phyloP scores from a whole-genome alignment of 2,888 invertebrate species.

The Tenthredo mesomela region DNA sequence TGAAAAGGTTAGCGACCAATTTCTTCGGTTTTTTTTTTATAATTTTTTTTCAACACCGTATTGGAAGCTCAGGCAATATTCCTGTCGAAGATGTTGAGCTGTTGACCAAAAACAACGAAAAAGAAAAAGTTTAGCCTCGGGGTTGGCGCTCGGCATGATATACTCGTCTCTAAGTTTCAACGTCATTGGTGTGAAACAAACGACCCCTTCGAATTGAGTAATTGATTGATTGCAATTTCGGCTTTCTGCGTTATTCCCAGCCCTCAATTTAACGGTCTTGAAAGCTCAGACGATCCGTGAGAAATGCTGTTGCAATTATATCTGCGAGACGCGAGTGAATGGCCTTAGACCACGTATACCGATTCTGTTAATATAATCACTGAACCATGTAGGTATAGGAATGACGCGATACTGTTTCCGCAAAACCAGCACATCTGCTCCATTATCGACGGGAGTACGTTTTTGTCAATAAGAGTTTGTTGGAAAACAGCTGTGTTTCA shows the following conservation, averaged over 20 bases:
- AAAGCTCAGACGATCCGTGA: conserved; percentile 22
- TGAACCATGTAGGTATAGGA: neutral
- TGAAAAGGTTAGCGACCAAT: neutral
- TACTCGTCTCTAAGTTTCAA: conserved; percentile 22
- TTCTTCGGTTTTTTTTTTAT: neutral
- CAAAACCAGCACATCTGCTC: neutral
- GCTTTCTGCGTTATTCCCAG: conserved; percentile 5
- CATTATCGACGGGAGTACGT: neutral
- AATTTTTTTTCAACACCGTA: neutral
- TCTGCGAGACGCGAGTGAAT: neutral
- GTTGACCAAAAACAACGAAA: neutral
- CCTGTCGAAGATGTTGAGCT: conserved; percentile 17
- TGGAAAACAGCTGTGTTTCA: neutral
- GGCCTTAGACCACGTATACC: neutral
- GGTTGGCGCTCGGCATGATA: neutral
- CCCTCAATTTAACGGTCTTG: neutral
- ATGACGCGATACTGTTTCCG: neutral
- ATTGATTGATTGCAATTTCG: neutral
- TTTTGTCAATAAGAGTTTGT: neutral
- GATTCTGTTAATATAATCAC: neutral
- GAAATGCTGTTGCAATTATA: conserved; percentile 14
- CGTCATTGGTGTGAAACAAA: conserved; percentile 27
- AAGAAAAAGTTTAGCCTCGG: neutral
- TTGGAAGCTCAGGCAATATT: conserved; percentile 8
- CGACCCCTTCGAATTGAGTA: conserved; percentile 22